Evolutionary conservation across 2,113 vertebrate species (phyloP), one percentile per base, ranked within the genome.

Genomic region (Sebastes fasciatus): DNA sequence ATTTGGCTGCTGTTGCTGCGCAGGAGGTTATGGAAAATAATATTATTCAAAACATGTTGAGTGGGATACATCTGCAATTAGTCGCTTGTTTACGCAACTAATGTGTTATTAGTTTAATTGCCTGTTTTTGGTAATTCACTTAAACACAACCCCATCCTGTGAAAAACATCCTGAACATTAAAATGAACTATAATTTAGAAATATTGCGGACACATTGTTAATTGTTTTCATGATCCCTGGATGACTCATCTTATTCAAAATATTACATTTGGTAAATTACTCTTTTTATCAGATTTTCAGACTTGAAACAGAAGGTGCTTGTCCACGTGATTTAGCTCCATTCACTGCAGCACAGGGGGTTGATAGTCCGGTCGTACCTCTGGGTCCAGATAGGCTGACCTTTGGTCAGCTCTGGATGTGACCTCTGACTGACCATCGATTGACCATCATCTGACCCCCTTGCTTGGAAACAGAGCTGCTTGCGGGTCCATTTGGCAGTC

Each of bases 391-490:
- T 93, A 93, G 55, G 65, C 75, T 86, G 92, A 94, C 93, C 91
- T 91, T 78, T 88, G 77, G 21, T 66, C 86, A 76, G 57, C 78
- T 83, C 76, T 88, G 83, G 66, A 85, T 84, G 67, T 91, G 93
- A 93, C 94, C 95, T 90, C 89, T 75, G 87, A 86, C 87, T 90
- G 89, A 90, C 82, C 93, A 94, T 95, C 88, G 93, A 95, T 94
- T 95, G 95, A 96, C 95, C 95, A 90, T 86, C 93, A 87, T 84
- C 77, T 94, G 94, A 95, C 94, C 97, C 94, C 90, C 86, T 89
- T 93, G 79, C 86, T 83, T 85, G 75, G 82, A 83, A 91, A 88
- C 84, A 79, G 88, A 87, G 76, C 79, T 72, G 74, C 69, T 57
- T 60, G 42, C 45, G 13, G 74, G 80, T 83, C 77, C 88, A 88